phyloP scores from a whole-genome alignment of 2,113 vertebrate species.

The Lampris megalopsis region DNA sequence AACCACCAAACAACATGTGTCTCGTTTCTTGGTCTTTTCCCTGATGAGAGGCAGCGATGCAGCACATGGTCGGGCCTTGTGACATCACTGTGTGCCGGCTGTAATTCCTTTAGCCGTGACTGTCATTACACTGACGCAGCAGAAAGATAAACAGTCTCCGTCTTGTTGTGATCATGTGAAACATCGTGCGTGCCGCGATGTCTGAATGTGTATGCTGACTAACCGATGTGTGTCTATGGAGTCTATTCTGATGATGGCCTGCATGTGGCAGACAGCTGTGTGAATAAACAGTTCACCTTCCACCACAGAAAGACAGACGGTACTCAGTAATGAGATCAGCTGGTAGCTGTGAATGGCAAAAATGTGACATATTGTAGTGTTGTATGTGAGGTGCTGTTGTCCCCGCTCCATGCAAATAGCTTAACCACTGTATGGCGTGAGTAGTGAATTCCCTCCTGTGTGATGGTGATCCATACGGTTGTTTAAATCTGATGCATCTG shows the following conservation, averaged over 20 bases:
- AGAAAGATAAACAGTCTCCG: slow-evolving; percentile 41
- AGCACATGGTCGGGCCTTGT: slow-evolving; percentile 11
- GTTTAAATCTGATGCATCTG: background rate
- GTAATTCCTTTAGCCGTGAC: slow-evolving; percentile 52
- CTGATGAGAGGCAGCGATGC: no score
- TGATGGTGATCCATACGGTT: background rate
- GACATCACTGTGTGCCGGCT: slow-evolving; percentile 58
- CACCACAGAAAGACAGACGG: no score
- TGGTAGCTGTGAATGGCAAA: no score
- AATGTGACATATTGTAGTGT: background rate
- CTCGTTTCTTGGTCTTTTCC: no score
- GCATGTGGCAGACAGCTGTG: no score
- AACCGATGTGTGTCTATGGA: no score
- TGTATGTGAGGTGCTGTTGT: background rate
- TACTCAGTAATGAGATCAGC: no score
- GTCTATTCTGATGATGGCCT: no score
- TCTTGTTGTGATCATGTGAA: slow-evolving; percentile 55
- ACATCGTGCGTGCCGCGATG: background rate
- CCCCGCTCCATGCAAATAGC: background rate
- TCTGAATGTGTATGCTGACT: background rate
- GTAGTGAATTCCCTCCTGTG: background rate
- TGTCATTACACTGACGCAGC: slow-evolving; percentile 46
- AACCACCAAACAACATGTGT: no score
- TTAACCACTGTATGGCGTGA: background rate
- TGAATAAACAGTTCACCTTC: background rate